Base-by-base conservation (phyloP, 1,140 invertebrate species). In the Ctenoplectra terminalis region DNA sequence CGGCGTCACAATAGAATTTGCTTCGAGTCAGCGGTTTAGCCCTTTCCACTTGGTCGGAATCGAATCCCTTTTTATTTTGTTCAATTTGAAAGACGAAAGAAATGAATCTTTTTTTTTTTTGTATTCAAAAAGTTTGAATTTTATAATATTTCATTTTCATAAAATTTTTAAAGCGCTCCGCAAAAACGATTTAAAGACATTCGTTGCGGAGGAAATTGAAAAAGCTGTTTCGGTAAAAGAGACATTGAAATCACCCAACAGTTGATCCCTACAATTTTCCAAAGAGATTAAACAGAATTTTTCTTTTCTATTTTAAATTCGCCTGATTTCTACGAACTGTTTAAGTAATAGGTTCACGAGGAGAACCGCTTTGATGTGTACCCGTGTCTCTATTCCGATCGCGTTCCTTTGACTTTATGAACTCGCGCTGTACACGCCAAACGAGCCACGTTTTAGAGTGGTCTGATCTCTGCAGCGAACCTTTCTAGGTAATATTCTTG, bases 351-450 rank as follows among this genome's bases (percentile, higher is more conserved):
- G 29, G 29, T 69, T n/a, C n/a, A 15, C 43, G 3, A 9, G 48
- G 7, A 40, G 15, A 66, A 31, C 20, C 13, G 26, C 29, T 71
- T 71, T 54, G 69, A 71, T 29, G 69, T 71, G 48, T 54, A 46
- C 40, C 20, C 29, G 40, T 61, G 34, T 43, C 37, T 74, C 40
- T 63, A 17, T 26, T 37, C 11, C 31, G 29, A 74, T 74, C 72
- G 31, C 13, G 71, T 61, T 34, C 31, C 60, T 75, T 50, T 63
- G 56, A 74, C 58, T 74, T 50, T 37, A 31, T 34, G 9, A 34
- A 46, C 20, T 31, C 54, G 0, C 54, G 54, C 20, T 46, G 56
- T 17, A 34, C 56, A 73, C 37, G 43, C 26, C 52, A 58, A 48
- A 26, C n/a, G 58, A 61, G 71, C 29, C 29, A 1, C 13, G 56